Evolutionary conservation across 53 echinoderm and acorn worm genomes (phyloP).

Genomic region (Echinarachnius parma): DNA sequence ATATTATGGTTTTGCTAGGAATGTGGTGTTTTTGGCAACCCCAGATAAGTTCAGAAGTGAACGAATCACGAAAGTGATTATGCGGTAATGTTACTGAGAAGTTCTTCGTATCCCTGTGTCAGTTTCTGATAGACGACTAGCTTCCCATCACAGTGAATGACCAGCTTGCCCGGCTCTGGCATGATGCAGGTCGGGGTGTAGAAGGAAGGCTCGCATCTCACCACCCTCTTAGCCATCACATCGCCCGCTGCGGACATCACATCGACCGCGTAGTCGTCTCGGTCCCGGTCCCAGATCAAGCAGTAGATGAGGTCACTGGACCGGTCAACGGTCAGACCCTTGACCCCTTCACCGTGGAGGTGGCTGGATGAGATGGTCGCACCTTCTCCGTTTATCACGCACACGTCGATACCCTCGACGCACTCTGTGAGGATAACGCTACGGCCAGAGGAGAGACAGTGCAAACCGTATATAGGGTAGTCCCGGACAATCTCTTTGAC

Average conservation of each 20-base stretch:
- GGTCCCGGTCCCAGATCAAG: slow-evolving; percentile 4
- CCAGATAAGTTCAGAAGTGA: too few species aligned
- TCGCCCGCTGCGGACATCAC: slow-evolving; percentile 10
- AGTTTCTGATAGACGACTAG: neutral
- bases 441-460: neutral
- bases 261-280: slow-evolving; percentile 2
- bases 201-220: slow-evolving; percentile 4
- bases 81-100: neutral
- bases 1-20: too few species aligned
- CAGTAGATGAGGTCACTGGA: slow-evolving; percentile 5
- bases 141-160: slow-evolving; percentile 18
- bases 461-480: slow-evolving; percentile 14
- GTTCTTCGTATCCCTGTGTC: neutral
- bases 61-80: too few species aligned
- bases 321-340: slow-evolving; percentile 17
- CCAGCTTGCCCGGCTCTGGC: slow-evolving; percentile 9
- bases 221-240: slow-evolving; percentile 6
- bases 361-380: slow-evolving; percentile 8
- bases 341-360: slow-evolving; percentile 20
- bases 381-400: neutral
- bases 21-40: too few species aligned
- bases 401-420: slow-evolving; percentile 17
- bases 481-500: neutral
- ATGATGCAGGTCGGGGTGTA: slow-evolving; percentile 15
- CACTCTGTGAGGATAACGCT: slow-evolving; percentile 7